Percentiles rank a stretch among this genome's conserved stretches.
Conservation (phyloP, 2,888 invertebrate genomes). For the Epistrophella euchroma region DNA sequence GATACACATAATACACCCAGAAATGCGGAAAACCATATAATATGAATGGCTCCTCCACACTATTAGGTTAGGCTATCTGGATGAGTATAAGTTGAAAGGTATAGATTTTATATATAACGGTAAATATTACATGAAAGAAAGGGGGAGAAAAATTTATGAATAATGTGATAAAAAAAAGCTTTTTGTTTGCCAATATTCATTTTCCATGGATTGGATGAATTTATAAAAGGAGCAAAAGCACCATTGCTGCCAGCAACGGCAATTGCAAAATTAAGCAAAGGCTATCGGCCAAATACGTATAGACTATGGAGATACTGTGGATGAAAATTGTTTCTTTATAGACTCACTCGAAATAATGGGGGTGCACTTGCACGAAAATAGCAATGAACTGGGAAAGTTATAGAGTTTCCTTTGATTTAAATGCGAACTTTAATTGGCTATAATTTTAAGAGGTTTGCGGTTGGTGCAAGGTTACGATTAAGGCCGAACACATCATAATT, state of each 20-base stretch:
- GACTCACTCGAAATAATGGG: background rate
- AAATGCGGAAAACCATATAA: conserved; percentile 17
- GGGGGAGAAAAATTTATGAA: conserved; percentile 21
- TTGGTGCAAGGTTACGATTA: conserved; percentile 16
- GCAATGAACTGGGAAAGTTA: conserved; percentile 8
- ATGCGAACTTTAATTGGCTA: conserved; percentile 10
- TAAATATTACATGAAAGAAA: background rate
- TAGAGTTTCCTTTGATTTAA: conserved; percentile 11
- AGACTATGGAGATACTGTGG: background rate
- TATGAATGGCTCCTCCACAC: background rate
- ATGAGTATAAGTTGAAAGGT: background rate
- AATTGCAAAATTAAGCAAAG: conserved; percentile 19
- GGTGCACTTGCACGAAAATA: conserved; percentile 13
- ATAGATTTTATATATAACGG: background rate
- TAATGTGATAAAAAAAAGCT: conserved; percentile 25
- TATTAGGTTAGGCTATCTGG: background rate
- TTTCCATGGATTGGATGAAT: background rate
- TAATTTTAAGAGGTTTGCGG: background rate
- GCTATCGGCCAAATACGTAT: conserved; percentile 3
- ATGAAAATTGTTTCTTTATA: background rate
- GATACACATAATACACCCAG: conserved; percentile 22
- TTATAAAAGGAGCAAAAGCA: conserved; percentile 16
- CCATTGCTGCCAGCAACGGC: background rate
- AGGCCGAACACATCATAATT: background rate
- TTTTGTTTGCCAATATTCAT: conserved; percentile 21